phyloP scores from a whole-genome alignment of 2,888 invertebrate species.

The Hyalella azteca region DNA sequence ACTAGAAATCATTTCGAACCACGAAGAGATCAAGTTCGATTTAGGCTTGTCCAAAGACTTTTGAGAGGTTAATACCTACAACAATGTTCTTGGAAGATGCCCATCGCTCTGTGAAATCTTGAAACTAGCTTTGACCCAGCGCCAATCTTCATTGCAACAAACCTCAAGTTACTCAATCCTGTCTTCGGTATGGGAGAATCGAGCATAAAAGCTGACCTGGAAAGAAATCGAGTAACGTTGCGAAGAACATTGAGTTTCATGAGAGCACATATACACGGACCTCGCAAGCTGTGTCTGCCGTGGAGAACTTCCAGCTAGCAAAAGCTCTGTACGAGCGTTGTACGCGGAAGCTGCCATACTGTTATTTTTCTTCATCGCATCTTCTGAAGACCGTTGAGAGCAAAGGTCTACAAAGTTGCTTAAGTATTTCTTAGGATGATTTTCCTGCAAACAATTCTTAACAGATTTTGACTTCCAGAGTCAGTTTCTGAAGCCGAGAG shows the following conservation, averaged over 20 bases:
- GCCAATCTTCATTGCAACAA: too few species aligned
- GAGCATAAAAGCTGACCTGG: too few species aligned
- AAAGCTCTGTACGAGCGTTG: too few species aligned
- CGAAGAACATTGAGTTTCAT: too few species aligned
- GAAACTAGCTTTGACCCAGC: too few species aligned
- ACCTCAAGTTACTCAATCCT: too few species aligned
- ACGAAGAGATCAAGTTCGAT: not conserved
- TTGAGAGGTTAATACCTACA: not conserved
- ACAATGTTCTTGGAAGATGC: not conserved
- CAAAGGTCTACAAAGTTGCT: slow-evolving; percentile 6
- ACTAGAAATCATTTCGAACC: not conserved
- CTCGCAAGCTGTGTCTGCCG: slow-evolving; percentile 3
- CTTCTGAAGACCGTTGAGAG: slow-evolving; percentile 19
- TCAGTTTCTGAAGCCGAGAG: slow-evolving; percentile 4
- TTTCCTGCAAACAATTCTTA: not conserved
- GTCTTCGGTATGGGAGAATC: too few species aligned
- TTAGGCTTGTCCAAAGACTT: not conserved
- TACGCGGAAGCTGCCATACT: slow-evolving; percentile 6
- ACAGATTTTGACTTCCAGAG: not conserved
- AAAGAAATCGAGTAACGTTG: too few species aligned
- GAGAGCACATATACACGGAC: not conserved
- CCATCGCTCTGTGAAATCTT: not conserved
- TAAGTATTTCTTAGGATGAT: not conserved
- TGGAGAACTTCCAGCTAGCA: slow-evolving; percentile 17
- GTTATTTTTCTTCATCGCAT: not conserved